phyloP scores from a whole-genome alignment of 2,797 vertebrate species.

The Vespertilio murinus region DNA sequence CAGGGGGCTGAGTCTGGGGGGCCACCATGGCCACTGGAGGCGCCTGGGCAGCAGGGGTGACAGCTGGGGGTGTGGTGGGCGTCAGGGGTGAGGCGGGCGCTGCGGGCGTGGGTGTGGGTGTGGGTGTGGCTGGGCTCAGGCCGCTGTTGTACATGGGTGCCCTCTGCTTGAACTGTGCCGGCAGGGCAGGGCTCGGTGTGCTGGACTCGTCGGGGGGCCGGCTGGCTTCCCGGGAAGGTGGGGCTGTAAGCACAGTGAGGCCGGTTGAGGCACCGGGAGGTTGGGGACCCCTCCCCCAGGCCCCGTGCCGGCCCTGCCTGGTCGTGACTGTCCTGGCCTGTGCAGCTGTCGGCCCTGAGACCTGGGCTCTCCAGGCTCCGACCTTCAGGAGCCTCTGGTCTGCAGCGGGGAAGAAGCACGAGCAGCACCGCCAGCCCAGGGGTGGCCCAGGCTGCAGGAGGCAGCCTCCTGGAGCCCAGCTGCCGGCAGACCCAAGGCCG shows the following conservation, averaged over 20 bases:
- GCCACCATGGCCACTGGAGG: slow-evolving; percentile 85
- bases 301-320: not conserved
- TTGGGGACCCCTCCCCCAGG: rapidly evolving
- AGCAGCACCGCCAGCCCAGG: not conserved
- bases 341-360: not conserved
- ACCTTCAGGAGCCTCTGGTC: not conserved
- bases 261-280: not conserved
- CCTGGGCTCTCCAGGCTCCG: not conserved
- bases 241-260: slow-evolving; percentile 75
- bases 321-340: too few species aligned
- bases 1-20: slow-evolving; percentile 85
- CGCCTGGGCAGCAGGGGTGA: slow-evolving; percentile 87
- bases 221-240: slow-evolving; percentile 90
- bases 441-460: not conserved
- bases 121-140: slow-evolving; percentile 86
- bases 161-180: slow-evolving; percentile 96
- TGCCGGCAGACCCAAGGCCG: not conserved
- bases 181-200: slow-evolving; percentile 84
- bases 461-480: not conserved
- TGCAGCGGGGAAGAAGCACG: rapidly evolving
- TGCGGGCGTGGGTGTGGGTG: slow-evolving; percentile 87
- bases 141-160: slow-evolving; percentile 96
- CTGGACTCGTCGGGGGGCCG: slow-evolving; percentile 92
- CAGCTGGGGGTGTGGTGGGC: slow-evolving; percentile 86
- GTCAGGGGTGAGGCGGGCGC: slow-evolving; percentile 85